Conservation (phyloP, 92 coral and sea anemone genomes). For the Umimayanthus kanabou region DNA sequence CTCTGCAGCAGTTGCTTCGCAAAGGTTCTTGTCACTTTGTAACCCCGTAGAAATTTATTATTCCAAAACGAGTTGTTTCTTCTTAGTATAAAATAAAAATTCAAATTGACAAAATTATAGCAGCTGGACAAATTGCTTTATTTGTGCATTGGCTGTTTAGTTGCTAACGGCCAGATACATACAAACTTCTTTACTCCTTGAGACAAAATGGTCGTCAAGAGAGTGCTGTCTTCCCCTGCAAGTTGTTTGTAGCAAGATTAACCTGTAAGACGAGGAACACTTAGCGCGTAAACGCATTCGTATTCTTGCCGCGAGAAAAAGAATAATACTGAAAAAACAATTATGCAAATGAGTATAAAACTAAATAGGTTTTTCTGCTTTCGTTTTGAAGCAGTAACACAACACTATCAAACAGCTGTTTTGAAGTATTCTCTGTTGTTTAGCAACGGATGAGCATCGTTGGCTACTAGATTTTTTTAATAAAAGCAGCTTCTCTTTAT, state of each 20-base stretch:
- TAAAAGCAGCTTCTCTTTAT: too few species aligned
- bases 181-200: neutral
- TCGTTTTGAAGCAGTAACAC: neutral
- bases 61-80: neutral
- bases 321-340: neutral
- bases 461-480: too few species aligned
- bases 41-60: neutral
- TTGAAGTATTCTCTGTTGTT: neutral
- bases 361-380: neutral
- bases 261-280: neutral
- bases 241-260: neutral
- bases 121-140: neutral
- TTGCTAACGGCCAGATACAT: neutral
- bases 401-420: neutral
- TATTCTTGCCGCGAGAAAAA: neutral
- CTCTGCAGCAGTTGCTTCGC: neutral
- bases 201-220: neutral
- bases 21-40: neutral
- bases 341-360: neutral
- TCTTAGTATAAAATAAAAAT: neutral
- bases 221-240: neutral
- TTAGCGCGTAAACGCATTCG: neutral
- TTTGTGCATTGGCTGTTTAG: neutral
- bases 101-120: neutral
- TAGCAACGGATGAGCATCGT: neutral